A percentile compares a stretch with the other conserved stretches of the same genome.
phyloP scores from a whole-genome alignment of 2,888 invertebrate species.

The Megalurothrips usitatus region DNA sequence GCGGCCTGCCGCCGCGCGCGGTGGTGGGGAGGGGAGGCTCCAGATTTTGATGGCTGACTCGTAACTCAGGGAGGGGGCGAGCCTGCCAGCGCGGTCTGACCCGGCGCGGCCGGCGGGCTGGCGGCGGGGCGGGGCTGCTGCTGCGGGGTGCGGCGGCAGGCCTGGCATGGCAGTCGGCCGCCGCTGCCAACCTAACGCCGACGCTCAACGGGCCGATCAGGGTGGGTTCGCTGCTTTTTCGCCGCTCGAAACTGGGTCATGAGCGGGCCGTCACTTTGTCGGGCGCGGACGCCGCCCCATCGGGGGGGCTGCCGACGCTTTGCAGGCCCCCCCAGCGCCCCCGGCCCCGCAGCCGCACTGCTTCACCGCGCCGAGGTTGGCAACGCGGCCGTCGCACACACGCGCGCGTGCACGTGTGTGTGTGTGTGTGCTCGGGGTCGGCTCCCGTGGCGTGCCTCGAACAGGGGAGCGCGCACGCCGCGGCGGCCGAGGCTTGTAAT shows the following conservation, averaged over 20 bases:
- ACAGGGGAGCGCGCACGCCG: not conserved
- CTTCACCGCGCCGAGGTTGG: not conserved
- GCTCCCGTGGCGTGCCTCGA: not conserved
- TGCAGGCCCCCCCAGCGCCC: not conserved
- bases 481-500: slow-evolving; percentile 13
- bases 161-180: not conserved
- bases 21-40: slow-evolving; percentile 35
- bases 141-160: slow-evolving; percentile 30
- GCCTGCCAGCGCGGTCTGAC: slow-evolving; percentile 36
- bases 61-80: slow-evolving; percentile 33
- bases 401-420: not conserved
- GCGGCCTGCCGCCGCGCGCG: slow-evolving; percentile 34
- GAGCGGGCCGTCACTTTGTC: not conserved
- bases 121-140: slow-evolving; percentile 28
- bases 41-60: slow-evolving; percentile 31
- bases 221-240: not conserved
- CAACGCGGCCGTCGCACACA: not conserved
- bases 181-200: not conserved
- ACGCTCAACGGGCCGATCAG: not conserved
- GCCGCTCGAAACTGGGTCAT: not conserved
- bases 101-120: slow-evolving; percentile 35
- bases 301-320: too few relatives aligned
- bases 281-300: not conserved
- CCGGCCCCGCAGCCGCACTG: not conserved
- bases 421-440: not conserved